Evolutionary conservation across 2,888 invertebrate genomes (phyloP).

Genomic region (Pilophorus perplexus): DNA sequence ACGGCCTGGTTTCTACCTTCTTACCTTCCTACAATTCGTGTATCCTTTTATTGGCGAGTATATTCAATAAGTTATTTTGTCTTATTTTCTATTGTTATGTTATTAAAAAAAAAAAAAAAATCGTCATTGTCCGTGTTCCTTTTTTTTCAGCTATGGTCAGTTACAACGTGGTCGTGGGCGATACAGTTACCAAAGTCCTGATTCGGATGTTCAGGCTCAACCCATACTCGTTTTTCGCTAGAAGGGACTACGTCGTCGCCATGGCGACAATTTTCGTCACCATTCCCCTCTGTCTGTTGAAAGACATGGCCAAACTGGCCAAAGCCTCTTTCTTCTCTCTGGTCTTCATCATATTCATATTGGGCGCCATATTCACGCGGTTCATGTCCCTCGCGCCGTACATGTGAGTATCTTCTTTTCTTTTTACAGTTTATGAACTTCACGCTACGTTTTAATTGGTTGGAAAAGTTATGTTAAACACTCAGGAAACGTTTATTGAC

Average conservation of each 20-base stretch:
- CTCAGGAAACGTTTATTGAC: no score
- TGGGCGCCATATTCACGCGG: constrained; percentile 64
- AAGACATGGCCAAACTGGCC: constrained; percentile 68
- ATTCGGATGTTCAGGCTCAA: constrained; percentile 64
- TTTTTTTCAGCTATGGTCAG: constrained; percentile 74
- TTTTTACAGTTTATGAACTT: no score
- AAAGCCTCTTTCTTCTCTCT: constrained; percentile 68
- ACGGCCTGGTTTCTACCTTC: constrained; percentile 69
- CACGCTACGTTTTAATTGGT: no score
- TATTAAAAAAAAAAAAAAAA: background rate
- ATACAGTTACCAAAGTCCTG: constrained; percentile 78
- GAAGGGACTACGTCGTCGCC: constrained; percentile 67
- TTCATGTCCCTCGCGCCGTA: constrained; percentile 59
- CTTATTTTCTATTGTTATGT: background rate
- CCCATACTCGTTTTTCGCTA: constrained; percentile 59
- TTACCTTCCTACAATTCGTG: constrained; percentile 73
- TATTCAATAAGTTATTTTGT: constrained; percentile 11
- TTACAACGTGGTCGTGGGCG: constrained; percentile 83
- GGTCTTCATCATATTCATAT: constrained; percentile 69
- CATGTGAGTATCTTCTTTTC: constrained; percentile 60
- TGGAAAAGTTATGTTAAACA: no score
- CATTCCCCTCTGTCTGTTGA: constrained; percentile 74
- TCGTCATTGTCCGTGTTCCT: background rate
- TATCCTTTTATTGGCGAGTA: constrained; percentile 77
- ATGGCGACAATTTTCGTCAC: constrained; percentile 71